Percentiles rank a stretch among this genome's conserved stretches.
phyloP scores from a whole-genome alignment of 2,888 invertebrate genomes.

The Thereva unica region DNA sequence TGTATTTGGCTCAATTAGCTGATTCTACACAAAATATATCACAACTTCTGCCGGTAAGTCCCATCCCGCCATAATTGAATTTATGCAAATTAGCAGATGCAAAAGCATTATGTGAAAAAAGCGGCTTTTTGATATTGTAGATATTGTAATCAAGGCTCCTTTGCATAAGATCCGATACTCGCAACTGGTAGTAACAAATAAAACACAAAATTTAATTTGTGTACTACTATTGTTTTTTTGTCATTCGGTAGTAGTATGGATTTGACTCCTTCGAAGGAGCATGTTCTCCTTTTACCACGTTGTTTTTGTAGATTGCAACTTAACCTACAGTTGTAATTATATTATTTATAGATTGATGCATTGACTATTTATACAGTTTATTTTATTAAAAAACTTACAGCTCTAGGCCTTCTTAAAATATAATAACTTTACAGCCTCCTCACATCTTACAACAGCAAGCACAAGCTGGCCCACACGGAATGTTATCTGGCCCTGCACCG shows the following conservation, averaged over 20 bases:
- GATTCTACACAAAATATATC: conserved; percentile 94
- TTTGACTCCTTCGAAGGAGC: no score
- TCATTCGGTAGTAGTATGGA: no score
- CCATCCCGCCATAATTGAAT: not conserved
- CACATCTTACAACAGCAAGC: conserved; percentile 60
- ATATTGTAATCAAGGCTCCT: no score
- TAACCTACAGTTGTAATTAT: conserved; percentile 1
- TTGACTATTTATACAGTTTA: not conserved
- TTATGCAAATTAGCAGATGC: no score
- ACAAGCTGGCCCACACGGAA: conserved; percentile 54
- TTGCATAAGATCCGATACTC: no score
- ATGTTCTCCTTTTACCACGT: not conserved
- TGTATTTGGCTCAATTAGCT: conserved; percentile 94
- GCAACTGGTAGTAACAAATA: no score
- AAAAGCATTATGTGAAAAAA: no score
- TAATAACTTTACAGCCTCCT: conserved; percentile 59
- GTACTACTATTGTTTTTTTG: no score
- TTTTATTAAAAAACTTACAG: not conserved
- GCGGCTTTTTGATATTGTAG: no score
- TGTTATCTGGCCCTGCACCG: conserved; percentile 49
- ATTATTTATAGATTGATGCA: no score
- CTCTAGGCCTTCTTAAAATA: no score
- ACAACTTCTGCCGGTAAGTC: conserved; percentile 81
- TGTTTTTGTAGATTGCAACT: not conserved
- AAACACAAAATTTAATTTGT: no score